Base-by-base conservation (phyloP, 2,888 invertebrate genomes). In the Heteropelma amictum region DNA sequence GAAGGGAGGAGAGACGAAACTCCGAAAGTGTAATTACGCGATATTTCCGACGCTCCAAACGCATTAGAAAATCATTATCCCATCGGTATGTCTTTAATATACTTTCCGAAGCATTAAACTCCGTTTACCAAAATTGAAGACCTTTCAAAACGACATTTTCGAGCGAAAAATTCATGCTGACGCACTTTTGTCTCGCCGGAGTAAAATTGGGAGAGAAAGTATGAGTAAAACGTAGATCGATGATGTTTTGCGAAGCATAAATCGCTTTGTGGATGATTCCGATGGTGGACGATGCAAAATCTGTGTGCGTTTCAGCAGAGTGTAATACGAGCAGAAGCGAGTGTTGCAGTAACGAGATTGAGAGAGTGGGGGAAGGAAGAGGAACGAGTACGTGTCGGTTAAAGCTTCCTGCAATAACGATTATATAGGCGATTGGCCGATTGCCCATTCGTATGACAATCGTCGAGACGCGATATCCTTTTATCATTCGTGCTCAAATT, bases 321-420 rank as follows among this genome's bases (percentile, higher is more conserved):
- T 38, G 49, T 51, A 23, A 38, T 35, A 19, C 19, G 12, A 47
- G 33, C 45, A 6, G 47, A 12, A 67, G n/a, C 17, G 54, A 38
- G 26, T 17, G 21, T 58, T 67, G 60, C 60, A 68, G 30, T 54
- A 21, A 61, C 47, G 49, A 63, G 54, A 73, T 42, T 30, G 35
- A 17, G 30, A 14, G 53, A 72, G 77, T 77, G 72, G 76, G 76
- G 76, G 76, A 72, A 68, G 76, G 76, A 76, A 76, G 72, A 76
- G 76, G 56, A 72, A 76, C 33, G 45, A 76, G 76, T 76, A 76
- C 76, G 76, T 76, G 76, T 76, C 72, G 72, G 76, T 72, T 76
- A 38, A 68, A 72, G 76, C 76, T 76, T 76, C 76, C 76, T 76
- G 76, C 76, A 76, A 76, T 76, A 76, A 76, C 63, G 42, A 64